Percentiles rank a stretch among this genome's conserved stretches.
Evolutionary conservation across 2,797 vertebrate genomes (phyloP).

Genomic region (Trachurus trachurus): DNA sequence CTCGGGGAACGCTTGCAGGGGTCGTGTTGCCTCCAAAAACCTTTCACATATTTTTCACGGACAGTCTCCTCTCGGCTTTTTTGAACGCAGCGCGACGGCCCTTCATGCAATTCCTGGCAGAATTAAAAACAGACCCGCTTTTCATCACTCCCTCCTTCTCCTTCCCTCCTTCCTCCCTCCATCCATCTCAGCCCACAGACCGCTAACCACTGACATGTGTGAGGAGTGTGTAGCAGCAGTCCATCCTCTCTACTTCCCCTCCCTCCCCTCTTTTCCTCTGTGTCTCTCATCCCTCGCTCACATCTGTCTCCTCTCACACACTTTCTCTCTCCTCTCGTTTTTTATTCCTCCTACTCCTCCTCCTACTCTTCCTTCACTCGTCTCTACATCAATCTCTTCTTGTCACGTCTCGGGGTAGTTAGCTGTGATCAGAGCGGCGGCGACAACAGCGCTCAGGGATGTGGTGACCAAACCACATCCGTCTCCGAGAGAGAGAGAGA

Average conservation of each 20-base stretch:
- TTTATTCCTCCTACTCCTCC: background rate
- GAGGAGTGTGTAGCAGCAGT: constrained; percentile 71
- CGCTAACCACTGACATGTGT: constrained; percentile 87
- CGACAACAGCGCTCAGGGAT: constrained; percentile 64
- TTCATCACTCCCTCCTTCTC: constrained; percentile 67
- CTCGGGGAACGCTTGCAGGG: constrained; percentile 18
- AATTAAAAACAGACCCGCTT: constrained; percentile 83
- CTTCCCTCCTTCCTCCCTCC: constrained; percentile 44
- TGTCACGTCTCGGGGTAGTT: constrained; percentile 50
- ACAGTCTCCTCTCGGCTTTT: constrained; percentile 28
- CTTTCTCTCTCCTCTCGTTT: constrained; percentile 60
- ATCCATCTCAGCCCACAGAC: constrained; percentile 74
- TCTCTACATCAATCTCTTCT: constrained; percentile 39
- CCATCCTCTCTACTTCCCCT: constrained; percentile 53
- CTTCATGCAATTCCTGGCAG: constrained; percentile 74
- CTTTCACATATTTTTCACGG: constrained; percentile 40
- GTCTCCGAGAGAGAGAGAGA: constrained; percentile 25
- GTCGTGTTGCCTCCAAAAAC: constrained; percentile 19
- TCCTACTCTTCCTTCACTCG: background rate
- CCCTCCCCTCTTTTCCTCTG: constrained; percentile 27
- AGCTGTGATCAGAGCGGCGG: constrained; percentile 58
- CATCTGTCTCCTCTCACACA: constrained; percentile 57
- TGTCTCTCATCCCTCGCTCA: constrained; percentile 56
- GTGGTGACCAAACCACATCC: constrained; percentile 79
- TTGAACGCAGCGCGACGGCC: constrained; percentile 45